These are phyloP conservation scores for Aplodontia rufa DNA, from an alignment of 2,113 vertebrate genomes.

Conservation along the genomic window DNA sequence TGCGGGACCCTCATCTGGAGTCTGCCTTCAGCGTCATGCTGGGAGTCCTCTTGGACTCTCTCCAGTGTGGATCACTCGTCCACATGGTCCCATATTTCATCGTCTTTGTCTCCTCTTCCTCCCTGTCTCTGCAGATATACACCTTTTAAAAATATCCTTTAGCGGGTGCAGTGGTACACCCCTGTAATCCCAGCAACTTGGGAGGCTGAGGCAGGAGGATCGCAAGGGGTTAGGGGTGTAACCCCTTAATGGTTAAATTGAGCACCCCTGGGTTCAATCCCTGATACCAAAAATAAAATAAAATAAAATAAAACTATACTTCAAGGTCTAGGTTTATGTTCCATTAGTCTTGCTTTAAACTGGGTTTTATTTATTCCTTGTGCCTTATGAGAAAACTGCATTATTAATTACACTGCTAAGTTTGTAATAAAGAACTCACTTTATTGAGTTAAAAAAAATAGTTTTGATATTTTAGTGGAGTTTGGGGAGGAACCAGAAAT, in stretches of 20 bases:
- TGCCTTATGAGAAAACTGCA: background rate
- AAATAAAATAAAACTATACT: no score
- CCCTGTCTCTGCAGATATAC: background rate
- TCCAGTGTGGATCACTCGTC: background rate
- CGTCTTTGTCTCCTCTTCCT: background rate
- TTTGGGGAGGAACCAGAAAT: background rate
- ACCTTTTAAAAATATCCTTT: background rate
- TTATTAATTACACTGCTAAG: background rate
- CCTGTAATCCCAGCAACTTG: no score
- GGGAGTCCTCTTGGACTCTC: background rate
- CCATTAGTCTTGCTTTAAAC: background rate
- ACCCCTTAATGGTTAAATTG: no score
- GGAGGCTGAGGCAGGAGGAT: no score
- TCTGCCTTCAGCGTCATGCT: background rate
- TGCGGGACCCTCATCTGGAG: background rate
- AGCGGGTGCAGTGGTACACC: no score
- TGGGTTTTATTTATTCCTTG: background rate
- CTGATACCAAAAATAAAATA: no score
- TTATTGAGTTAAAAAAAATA: background rate
- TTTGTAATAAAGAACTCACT: background rate
- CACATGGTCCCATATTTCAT: background rate
- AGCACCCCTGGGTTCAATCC: no score
- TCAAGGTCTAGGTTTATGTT: background rate
- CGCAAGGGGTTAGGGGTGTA: no score
- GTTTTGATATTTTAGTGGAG: background rate